These are phyloP conservation scores for Chelon auratus DNA, from an alignment of 2,797 vertebrate genomes.

Conservation along the genomic window DNA sequence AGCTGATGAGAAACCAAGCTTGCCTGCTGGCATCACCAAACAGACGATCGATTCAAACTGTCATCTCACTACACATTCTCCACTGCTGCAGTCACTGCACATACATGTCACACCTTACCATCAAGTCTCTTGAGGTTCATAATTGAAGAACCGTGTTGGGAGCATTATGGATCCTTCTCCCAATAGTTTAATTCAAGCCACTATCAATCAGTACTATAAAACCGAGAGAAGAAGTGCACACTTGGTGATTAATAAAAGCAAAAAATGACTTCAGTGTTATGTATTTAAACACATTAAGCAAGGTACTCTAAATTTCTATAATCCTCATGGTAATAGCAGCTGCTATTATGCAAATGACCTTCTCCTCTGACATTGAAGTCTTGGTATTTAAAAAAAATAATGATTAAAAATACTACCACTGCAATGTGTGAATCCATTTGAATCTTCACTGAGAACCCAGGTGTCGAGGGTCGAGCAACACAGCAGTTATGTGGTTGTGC, in stretches of 20 bases:
- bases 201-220: conserved; percentile 39
- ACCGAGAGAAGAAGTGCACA: neutral
- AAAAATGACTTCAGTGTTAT: neutral
- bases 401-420: conserved; percentile 4
- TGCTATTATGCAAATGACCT: conserved; percentile 13
- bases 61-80: conserved; percentile 42
- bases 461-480: conserved; percentile 8
- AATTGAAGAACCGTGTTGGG: conserved; percentile 32
- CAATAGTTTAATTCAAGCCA: conserved; percentile 36
- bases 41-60: conserved; percentile 41
- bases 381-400: too few relatives aligned
- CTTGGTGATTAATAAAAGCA: conserved; percentile 16
- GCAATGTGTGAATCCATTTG: neutral
- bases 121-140: conserved; percentile 11
- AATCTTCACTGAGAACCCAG: conserved; percentile 13
- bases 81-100: conserved; percentile 37
- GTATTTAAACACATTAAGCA: conserved; percentile 3
- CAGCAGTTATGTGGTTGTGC: neutral
- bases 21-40: conserved; percentile 13
- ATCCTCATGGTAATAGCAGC: neutral
- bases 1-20: conserved; percentile 20
- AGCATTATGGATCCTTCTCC: conserved; percentile 42
- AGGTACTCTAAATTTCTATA: neutral
- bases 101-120: conserved; percentile 49
- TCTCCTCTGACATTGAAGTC: neutral